Evolutionary conservation across 2,888 invertebrate species (phyloP).

Genomic region (Sphaerophoria rueppellii): DNA sequence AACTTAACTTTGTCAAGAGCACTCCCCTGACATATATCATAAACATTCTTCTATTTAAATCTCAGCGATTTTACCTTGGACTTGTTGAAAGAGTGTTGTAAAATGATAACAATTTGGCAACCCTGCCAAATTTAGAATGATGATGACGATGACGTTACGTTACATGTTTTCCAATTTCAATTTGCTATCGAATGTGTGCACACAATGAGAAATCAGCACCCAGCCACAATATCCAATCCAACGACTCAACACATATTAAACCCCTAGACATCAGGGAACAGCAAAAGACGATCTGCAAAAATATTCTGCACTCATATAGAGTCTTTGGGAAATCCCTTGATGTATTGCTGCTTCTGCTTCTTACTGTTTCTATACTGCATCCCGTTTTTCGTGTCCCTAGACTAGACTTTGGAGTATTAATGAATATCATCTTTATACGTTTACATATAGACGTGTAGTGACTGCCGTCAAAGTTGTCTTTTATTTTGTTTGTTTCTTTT

Average conservation of each 20-base stretch:
- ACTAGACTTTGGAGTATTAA: constrained; percentile 29
- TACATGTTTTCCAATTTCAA: constrained; percentile 71
- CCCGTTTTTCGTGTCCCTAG: constrained; percentile 12
- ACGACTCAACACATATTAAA: constrained; percentile 13
- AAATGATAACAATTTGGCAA: neutral
- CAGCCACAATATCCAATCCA: constrained; percentile 56
- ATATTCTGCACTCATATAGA: constrained; percentile 27
- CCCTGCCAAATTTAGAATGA: neutral
- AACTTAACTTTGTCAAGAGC: too few species aligned
- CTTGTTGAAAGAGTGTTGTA: too few species aligned
- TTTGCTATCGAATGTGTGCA: constrained; percentile 64
- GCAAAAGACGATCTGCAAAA: constrained; percentile 9
- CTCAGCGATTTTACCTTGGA: too few species aligned
- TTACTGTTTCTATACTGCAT: constrained; percentile 2
- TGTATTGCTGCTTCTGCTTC: neutral
- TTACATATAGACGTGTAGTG: constrained; percentile 20
- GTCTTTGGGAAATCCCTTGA: constrained; percentile 41
- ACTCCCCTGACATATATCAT: too few species aligned
- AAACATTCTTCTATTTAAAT: too few species aligned
- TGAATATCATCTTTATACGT: constrained; percentile 64
- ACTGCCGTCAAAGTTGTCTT: neutral
- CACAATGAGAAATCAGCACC: constrained; percentile 69
- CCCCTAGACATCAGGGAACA: neutral
- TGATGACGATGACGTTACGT: constrained; percentile 41
- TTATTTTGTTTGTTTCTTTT: constrained; percentile 18